Evolutionary conservation across 2,888 invertebrate genomes (phyloP).

Genomic region (Sacculina carcini): DNA sequence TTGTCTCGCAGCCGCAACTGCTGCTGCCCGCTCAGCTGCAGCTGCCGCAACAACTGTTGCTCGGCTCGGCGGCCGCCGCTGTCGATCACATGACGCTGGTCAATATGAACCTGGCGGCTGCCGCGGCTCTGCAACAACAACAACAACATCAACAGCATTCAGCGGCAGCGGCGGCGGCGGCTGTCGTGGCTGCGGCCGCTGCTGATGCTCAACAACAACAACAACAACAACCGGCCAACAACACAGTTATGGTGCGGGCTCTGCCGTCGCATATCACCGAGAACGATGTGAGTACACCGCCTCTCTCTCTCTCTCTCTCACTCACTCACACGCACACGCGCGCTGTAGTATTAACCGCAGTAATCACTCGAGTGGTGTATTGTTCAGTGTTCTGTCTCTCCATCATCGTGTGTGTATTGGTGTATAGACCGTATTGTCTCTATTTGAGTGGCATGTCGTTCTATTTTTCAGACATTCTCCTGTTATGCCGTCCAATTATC

Average conservation of each 20-base stretch:
- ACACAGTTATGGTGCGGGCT: constrained; percentile 47
- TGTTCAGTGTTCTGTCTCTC: too few relatives aligned
- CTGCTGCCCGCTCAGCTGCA: too few relatives aligned
- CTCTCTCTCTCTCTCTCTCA: constrained; percentile 1
- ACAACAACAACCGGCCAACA: constrained; percentile 29
- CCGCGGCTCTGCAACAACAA: not conserved
- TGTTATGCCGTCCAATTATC: too few relatives aligned
- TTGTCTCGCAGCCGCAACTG: not conserved
- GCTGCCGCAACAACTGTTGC: too few relatives aligned
- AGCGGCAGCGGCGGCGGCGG: not conserved
- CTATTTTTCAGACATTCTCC: constrained; percentile 11
- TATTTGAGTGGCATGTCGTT: too few relatives aligned
- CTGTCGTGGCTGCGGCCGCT: not conserved
- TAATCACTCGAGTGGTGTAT: too few relatives aligned
- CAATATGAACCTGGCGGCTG: constrained; percentile 3
- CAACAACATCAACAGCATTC: not conserved
- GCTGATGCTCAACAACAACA: constrained; percentile 19
- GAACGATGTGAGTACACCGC: constrained; percentile 34
- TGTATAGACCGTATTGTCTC: constrained; percentile 7
- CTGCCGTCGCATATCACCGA: constrained; percentile 46
- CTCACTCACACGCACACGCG: not conserved
- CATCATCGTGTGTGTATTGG: constrained; percentile 11
- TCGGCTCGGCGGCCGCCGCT: too few relatives aligned
- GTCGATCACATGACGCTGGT: not conserved
- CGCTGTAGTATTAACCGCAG: constrained; percentile 3